A percentile compares a stretch with the other conserved stretches of the same genome.
phyloP scores from a whole-genome alignment of 2,888 invertebrate species.

The Agrotis clavis region DNA sequence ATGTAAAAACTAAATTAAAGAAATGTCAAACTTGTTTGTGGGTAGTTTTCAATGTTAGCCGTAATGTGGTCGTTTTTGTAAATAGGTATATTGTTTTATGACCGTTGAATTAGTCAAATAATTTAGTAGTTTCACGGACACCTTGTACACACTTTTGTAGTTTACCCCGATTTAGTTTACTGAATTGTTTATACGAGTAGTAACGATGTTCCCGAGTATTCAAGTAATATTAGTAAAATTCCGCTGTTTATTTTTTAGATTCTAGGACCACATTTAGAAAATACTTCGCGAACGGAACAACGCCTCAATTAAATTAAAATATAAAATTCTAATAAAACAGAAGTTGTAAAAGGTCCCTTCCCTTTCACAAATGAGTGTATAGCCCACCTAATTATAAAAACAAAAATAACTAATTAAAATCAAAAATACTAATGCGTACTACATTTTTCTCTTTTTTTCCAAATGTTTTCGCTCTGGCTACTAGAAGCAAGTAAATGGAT shows the following conservation, averaged over 20 bases:
- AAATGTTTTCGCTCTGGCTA: slow-evolving; percentile 90
- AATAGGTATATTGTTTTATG: slow-evolving; percentile 21
- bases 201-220: background rate
- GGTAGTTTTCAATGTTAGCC: slow-evolving; percentile 47
- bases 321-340: slow-evolving; percentile 13
- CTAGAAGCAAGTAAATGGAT: slow-evolving; percentile 90
- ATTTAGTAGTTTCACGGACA: slow-evolving; percentile 46
- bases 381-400: slow-evolving; percentile 51
- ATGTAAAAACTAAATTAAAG: background rate
- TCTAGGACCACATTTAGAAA: slow-evolving; percentile 18
- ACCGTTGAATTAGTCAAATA: slow-evolving; percentile 32
- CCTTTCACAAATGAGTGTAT: slow-evolving; percentile 46
- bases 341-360: slow-evolving; percentile 25
- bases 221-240: slow-evolving; percentile 2
- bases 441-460: slow-evolving; percentile 76
- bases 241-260: slow-evolving; percentile 26
- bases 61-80: slow-evolving; percentile 46
- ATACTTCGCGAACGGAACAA: slow-evolving; percentile 38
- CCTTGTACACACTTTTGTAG: slow-evolving; percentile 44
- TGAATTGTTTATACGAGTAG: slow-evolving; percentile 3
- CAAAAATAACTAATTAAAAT: slow-evolving; percentile 59
- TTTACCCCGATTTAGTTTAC: slow-evolving; percentile 28
- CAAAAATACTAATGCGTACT: slow-evolving; percentile 78
- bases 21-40: slow-evolving; percentile 7
- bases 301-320: slow-evolving; percentile 39